These are phyloP conservation scores for Hofmannophila pseudospretella DNA, from an alignment of 2,888 invertebrate species.

Conservation along the genomic window DNA sequence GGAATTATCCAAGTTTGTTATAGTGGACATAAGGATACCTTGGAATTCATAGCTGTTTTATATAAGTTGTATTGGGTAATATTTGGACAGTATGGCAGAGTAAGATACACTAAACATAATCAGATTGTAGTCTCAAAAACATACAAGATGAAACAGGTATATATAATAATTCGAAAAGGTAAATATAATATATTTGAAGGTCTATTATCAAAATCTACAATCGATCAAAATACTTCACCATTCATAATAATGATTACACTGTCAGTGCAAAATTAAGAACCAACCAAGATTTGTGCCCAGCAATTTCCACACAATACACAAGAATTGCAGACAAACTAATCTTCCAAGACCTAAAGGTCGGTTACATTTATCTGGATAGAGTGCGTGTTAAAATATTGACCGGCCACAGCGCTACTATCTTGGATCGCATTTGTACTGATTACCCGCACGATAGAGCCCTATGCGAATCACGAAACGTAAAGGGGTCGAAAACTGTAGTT, in stretches of 20 bases:
- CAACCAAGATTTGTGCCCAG: background rate
- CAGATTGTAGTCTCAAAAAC: no score
- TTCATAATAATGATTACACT: background rate
- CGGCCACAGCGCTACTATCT: constrained; percentile 48
- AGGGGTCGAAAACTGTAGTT: constrained; percentile 3
- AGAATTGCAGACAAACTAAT: constrained; percentile 34
- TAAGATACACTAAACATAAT: no score
- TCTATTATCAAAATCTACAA: no score
- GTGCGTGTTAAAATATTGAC: constrained; percentile 70
- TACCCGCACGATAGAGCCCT: constrained; percentile 38
- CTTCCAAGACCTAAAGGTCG: constrained; percentile 46
- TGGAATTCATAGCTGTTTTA: no score
- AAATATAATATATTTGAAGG: no score
- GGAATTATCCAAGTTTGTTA: constrained; percentile 23
- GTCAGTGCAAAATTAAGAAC: background rate
- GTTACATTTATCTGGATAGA: constrained; percentile 65
- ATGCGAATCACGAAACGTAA: constrained; percentile 33
- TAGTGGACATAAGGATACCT: background rate
- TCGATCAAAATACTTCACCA: no score
- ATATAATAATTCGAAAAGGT: no score
- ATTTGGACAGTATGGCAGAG: no score
- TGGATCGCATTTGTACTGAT: constrained; percentile 69
- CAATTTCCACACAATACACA: constrained; percentile 6
- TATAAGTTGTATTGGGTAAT: no score
- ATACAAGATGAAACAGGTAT: no score